These are phyloP conservation scores for Caranx ignobilis DNA, from an alignment of 2,113 vertebrate species.

Conservation along the genomic window DNA sequence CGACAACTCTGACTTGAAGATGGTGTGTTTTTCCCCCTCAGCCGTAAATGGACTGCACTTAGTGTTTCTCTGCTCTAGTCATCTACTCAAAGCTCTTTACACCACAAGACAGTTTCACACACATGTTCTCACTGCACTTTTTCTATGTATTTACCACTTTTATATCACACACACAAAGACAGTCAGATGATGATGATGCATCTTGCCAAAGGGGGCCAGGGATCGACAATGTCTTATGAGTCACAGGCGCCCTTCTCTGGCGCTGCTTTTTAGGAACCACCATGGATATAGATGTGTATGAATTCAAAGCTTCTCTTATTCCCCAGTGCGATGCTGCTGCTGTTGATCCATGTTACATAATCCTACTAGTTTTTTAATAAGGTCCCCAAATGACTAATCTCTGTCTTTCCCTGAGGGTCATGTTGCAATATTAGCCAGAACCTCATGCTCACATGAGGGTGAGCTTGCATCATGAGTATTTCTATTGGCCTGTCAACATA, in stretches of 20 bases:
- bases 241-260: background rate
- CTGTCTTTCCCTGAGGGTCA: background rate
- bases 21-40: background rate
- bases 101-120: too few species aligned
- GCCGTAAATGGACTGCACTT: too few species aligned
- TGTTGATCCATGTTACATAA: conserved; percentile 30
- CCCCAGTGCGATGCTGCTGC: conserved; percentile 6
- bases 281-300: conserved; percentile 6
- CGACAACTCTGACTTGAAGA: conserved; percentile 36
- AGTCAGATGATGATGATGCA: too few species aligned
- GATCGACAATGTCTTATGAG: too few species aligned
- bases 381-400: conserved; percentile 17
- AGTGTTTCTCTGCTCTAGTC: too few species aligned
- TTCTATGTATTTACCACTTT: too few species aligned
- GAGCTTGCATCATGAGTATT: background rate
- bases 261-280: conserved; percentile 28
- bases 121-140: too few species aligned
- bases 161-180: too few species aligned
- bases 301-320: background rate
- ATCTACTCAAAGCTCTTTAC: too few species aligned
- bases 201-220: too few species aligned
- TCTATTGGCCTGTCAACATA: background rate
- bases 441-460: conserved; percentile 10
- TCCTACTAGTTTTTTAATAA: conserved; percentile 36
- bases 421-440: background rate